Base-by-base conservation (phyloP, 2,888 invertebrate genomes). In the Agrypnus murinus region DNA sequence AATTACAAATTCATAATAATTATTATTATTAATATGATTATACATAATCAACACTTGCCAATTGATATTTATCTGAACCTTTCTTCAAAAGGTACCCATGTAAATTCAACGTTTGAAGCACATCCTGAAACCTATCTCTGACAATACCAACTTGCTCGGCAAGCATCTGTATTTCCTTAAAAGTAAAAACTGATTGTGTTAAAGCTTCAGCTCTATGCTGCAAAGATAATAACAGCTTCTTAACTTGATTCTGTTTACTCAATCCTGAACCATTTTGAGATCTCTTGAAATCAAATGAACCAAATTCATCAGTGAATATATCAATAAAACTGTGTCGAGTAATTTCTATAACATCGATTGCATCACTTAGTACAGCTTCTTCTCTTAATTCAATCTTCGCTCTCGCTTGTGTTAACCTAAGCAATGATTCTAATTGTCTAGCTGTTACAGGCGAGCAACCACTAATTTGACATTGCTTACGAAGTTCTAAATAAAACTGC, bases 11-110 rank as follows among this genome's bases (percentile, higher is more conserved):
- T n/a, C n/a, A n/a, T n/a, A n/a, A n/a, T n/a, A n/a, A n/a, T n/a
- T n/a, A n/a, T n/a, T n/a, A 14, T 15, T 43, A n/a, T 15, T 6
- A 45, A 48, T 7, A 25, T 25, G 1, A 25, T 63, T 53, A 69
- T 43, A 36, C 34, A 45, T 74, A 72, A 70, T 78, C 74, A 25
- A 77, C 77, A 59, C 76, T 78, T 8, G 79, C 75, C 36, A 85
- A 74, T 73, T 84, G 83, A 75, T 83, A 85, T 31, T 73, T 80
- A 71, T 80, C 78, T 10, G 75, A 74, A 17, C 92, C 94, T 85
- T 94, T 95, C 80, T 95, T 92, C 74, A 98, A 86, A 74, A 98
- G 87, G 86, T 92, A 93, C 8, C 97, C 96, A 83, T 95, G 94
- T 78, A 92, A 88, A 83, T 98, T 97, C 77, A 97, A 88, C 36